Evolutionary conservation across 2,113 vertebrate genomes (phyloP).

Genomic region (Elachura formosa): DNA sequence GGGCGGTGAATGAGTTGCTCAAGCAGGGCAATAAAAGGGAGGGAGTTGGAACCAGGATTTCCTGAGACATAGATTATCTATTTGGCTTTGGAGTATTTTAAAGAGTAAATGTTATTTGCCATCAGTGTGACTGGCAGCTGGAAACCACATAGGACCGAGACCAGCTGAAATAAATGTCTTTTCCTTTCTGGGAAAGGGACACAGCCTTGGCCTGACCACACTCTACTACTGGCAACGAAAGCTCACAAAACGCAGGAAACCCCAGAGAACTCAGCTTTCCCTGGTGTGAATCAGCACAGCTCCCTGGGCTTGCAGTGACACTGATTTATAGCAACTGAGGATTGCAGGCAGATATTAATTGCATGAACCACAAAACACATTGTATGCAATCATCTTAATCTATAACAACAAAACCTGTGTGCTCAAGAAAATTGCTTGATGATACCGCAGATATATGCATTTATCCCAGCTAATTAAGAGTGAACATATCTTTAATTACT

Average conservation of each 20-base stretch:
- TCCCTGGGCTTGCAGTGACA: background rate
- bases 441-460: slow-evolving; percentile 32
- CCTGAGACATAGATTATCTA: background rate
- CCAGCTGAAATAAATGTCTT: background rate
- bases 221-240: background rate
- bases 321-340: background rate
- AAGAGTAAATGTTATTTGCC: background rate
- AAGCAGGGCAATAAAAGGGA: background rate
- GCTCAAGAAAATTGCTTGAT: slow-evolving; percentile 31
- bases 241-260: background rate
- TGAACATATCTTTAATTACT: slow-evolving; percentile 35
- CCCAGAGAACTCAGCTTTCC: background rate
- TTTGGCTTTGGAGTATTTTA: background rate
- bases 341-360: background rate
- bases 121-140: background rate
- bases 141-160: background rate
- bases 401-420: slow-evolving; percentile 32
- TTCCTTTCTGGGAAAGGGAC: background rate
- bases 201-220: background rate
- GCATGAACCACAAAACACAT: slow-evolving; percentile 21
- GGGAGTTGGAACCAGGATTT: background rate
- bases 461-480: slow-evolving; percentile 42
- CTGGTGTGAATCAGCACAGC: background rate
- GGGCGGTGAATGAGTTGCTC: background rate
- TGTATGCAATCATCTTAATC: slow-evolving; percentile 17